phyloP scores from a whole-genome alignment of 2,797 vertebrate genomes.

The Peromyscus melanophrys region DNA sequence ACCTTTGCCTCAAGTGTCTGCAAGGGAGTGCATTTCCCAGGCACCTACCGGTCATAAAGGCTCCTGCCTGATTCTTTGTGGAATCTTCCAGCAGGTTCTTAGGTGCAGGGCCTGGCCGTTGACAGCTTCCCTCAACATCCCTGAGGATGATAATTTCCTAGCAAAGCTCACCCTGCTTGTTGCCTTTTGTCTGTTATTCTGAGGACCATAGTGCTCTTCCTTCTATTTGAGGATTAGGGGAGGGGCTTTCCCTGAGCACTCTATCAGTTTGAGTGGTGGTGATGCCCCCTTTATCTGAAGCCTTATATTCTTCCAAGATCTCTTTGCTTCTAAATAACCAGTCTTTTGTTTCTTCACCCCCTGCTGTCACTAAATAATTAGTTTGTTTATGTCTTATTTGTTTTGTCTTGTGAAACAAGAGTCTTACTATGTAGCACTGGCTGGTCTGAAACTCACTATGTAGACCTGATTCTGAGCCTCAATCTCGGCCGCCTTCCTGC shows the following conservation, averaged over 20 bases:
- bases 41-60: fast-evolving
- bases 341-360: not conserved
- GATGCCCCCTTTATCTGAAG: not conserved
- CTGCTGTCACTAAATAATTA: too few species aligned
- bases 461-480: not conserved
- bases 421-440: not conserved
- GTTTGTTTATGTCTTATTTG: not conserved
- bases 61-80: not conserved
- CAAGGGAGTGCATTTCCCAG: not conserved
- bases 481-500: not conserved
- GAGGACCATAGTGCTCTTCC: not conserved
- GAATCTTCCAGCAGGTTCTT: not conserved
- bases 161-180: not conserved
- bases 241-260: too few species aligned
- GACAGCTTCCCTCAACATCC: not conserved
- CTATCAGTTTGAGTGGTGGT: not conserved
- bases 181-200: not conserved
- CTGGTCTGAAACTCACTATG: not conserved
- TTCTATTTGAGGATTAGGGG: not conserved
- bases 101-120: not conserved
- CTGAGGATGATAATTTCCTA: not conserved
- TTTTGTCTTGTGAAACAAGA: not conserved
- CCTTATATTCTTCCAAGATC: not conserved
- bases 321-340: not conserved
- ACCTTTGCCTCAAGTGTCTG: not conserved